Evolutionary conservation across 2,113 vertebrate genomes (phyloP), one percentile per base, ranked within the genome.

Genomic region (Nesoenas mayeri): DNA sequence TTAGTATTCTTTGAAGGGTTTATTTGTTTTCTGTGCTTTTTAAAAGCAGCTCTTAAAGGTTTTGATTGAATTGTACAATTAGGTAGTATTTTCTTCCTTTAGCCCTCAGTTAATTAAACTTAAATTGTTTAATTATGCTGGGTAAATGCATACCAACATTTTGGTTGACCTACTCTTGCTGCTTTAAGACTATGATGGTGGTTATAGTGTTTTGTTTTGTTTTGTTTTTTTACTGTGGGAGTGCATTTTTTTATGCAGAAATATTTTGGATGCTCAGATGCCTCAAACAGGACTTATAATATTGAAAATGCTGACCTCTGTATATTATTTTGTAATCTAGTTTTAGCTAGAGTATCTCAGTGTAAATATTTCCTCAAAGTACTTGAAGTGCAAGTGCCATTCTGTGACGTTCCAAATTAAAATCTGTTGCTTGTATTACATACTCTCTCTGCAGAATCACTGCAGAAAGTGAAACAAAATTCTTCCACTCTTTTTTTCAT

Each of bases 31-130:
- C 74, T 77, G 28, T 91, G 48, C 17, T 85, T 96, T 96, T 91
- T 88, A 70, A 96, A 95, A 85, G 34, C 81, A 85, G 74, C 36
- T 94, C 74, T 70, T 96, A 53, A 95, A 92, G 74, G 22, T 85
- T 81, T 50, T 83, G 64, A 87, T 91, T n/a, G 24, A 96, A 24
- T 88, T 88, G 44, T 82, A 57, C 17, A 88, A 65, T 77, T 96
- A 85, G 26, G 66, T 70, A 53, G 3, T 66, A 54, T 40, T 88
- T 88, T 87, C 48, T 91, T 61, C 32, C 70, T 95, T 86, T 85
- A 78, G 47, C 84, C 80, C 51, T 74, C 28, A 62, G 60, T 72
- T 79, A 89, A 54, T 89, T 47, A 69, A 66, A 57, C 13, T 88
- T 47, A 69, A 66, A 57, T 12, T 26, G 34, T 85, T 91, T 89